Base-by-base conservation (phyloP, 1,140 invertebrate species). In the Cherax destructor region DNA sequence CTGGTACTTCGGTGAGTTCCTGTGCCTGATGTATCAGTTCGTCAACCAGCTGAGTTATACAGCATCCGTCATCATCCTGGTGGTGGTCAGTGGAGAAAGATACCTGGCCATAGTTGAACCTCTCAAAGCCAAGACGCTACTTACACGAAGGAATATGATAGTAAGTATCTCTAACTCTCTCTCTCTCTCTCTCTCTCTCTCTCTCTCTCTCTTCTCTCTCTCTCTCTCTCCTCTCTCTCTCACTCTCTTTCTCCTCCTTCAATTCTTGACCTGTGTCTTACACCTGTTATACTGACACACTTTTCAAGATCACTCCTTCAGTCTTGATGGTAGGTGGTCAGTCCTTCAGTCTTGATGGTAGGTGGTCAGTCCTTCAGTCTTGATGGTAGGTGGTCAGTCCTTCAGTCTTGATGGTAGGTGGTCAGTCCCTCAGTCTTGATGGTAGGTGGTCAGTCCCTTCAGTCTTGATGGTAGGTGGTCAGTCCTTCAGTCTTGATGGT, bases 1-100 rank as follows among this genome's bases (percentile, higher is more conserved):
- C 94, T 97, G 97, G 97, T 95, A 96, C 41, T 96, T 97, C 69
- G 97, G 97, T 1, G 96, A 97, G 85, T 97, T 97, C 92, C 95
- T 98, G 21, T 98, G 97, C 94, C 97, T 97, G 93, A 97, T 97
- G 96, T 97, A 97, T 94, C 97, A 97, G 94, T 98, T 97, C 93
- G 96, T 97, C 9, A 96, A 97, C 93, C 96, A 96, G 0, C 94
- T 98, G 50, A 97, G 97, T 93, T 97, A 97, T 94, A 97, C 97
- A 4, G 97, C 97, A 0, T 97, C 97, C 6, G 97, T 98, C 88
- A 96, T 97, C 93, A 97, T 97, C 74, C 94, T 97, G 76, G 96
- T 97, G 6, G 96, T 97, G 21, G 97, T 98, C 86, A 97, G 97
- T 93, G 96, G 96, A 21, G 97, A 98, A 93, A 95, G 97, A 89